A percentile compares a stretch with the other conserved stretches of the same genome.
phyloP scores from a whole-genome alignment of 2,113 vertebrate genomes.

The Megaceryle torquata region DNA sequence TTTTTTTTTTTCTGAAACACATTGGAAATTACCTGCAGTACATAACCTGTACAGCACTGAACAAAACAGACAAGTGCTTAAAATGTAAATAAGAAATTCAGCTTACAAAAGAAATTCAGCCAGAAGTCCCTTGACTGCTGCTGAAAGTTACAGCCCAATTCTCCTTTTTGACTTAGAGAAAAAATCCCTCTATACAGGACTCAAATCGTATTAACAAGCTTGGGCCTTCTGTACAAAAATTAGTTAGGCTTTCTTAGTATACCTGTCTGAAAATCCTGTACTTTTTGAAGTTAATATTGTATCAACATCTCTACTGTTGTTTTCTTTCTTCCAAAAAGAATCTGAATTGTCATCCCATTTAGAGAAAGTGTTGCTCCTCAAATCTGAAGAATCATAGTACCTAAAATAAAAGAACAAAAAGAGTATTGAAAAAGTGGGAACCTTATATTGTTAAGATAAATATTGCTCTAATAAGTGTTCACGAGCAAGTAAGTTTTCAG shows the following conservation, averaged over 20 bases:
- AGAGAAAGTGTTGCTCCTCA: constrained; percentile 74
- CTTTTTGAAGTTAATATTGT: constrained; percentile 70
- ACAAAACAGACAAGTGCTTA: neutral
- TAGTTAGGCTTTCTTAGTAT: neutral
- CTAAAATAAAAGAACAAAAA: constrained; percentile 38
- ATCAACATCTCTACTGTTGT: constrained; percentile 75
- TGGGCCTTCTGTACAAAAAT: neutral
- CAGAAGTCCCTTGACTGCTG: neutral
- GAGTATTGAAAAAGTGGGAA: neutral
- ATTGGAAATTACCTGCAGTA: neutral
- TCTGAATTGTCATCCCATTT: constrained; percentile 81
- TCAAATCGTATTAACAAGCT: neutral
- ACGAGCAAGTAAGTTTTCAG: neutral
- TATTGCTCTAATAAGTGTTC: neutral
- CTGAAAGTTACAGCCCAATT: neutral
- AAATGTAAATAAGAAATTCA: neutral
- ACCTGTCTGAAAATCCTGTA: constrained; percentile 83
- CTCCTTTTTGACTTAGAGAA: neutral
- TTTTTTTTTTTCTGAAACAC: neutral
- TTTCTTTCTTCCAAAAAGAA: constrained; percentile 83
- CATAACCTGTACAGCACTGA: neutral
- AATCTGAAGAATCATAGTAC: constrained; percentile 77
- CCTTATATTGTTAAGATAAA: neutral
- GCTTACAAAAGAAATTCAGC: neutral
- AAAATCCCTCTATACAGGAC: neutral